These are phyloP conservation scores for Zosterops pallidus DNA, from an alignment of 2,113 vertebrate genomes.

Conservation along the genomic window DNA sequence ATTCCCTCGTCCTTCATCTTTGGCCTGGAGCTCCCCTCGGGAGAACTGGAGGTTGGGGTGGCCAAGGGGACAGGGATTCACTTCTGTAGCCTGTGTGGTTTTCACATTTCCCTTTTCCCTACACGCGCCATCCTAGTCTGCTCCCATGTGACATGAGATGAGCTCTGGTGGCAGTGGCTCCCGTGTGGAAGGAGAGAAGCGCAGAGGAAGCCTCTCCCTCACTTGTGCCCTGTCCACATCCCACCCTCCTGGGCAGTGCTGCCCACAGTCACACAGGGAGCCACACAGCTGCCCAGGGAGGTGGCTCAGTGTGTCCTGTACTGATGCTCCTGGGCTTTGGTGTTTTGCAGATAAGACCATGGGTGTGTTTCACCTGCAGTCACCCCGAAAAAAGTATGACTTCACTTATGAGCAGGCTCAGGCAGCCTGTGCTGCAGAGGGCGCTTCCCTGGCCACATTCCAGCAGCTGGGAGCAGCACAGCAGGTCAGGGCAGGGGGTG, in stretches of 20 bases:
- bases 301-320: background rate
- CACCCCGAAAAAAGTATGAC: slow-evolving; percentile 79
- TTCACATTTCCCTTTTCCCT: background rate
- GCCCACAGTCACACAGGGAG: background rate
- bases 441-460: slow-evolving; percentile 81
- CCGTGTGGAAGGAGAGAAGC: background rate
- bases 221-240: background rate
- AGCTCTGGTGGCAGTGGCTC: background rate
- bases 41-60: background rate
- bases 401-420: slow-evolving; percentile 84
- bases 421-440: slow-evolving; percentile 79
- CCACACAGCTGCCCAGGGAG: fast-evolving
- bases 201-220: background rate
- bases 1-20: background rate
- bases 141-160: fast-evolving
- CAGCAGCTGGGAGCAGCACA: slow-evolving; percentile 88
- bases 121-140: fast-evolving
- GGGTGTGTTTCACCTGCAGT: slow-evolving; percentile 90
- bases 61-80: background rate
- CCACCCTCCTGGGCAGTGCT: background rate
- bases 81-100: background rate
- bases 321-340: background rate
- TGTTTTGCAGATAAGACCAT: slow-evolving; percentile 82
- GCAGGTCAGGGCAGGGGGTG: slow-evolving; percentile 77
- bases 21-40: background rate